Percentiles rank a stretch among this genome's conserved stretches.
phyloP scores from a whole-genome alignment of 1,140 invertebrate genomes.

The Drosophila pectinifera region DNA sequence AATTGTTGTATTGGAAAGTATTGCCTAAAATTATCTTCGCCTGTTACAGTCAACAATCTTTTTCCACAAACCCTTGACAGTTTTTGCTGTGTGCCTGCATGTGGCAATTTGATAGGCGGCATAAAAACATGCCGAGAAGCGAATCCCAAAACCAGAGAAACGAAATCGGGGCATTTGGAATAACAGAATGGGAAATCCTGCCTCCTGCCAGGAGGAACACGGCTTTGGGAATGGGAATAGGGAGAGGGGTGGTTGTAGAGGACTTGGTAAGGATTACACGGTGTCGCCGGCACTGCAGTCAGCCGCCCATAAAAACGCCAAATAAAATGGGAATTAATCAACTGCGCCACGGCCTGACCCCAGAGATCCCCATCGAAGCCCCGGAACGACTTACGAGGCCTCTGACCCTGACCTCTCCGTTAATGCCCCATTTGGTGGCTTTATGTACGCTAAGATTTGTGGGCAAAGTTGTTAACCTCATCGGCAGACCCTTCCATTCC shows the following conservation, averaged over 20 bases:
- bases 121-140: slow-evolving; percentile 38
- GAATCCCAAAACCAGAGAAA: slow-evolving; percentile 38
- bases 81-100: slow-evolving; percentile 11
- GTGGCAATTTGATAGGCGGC: slow-evolving; percentile 39
- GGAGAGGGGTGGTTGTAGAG: no score
- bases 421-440: no score
- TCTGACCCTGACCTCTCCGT: slow-evolving; percentile 11
- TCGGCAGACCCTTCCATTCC: slow-evolving; percentile 10
- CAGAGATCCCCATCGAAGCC: background rate
- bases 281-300: slow-evolving; percentile 29
- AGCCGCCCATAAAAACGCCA: slow-evolving; percentile 63
- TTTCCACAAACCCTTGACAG: background rate
- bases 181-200: slow-evolving; percentile 1
- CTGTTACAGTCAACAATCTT: background rate
- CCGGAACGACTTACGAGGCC: slow-evolving; percentile 37
- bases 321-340: slow-evolving; percentile 75
- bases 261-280: background rate
- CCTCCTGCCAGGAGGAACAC: background rate
- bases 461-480: slow-evolving; percentile 16
- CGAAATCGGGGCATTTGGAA: slow-evolving; percentile 35
- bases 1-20: no score
- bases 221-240: background rate
- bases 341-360: slow-evolving; percentile 40
- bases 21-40: no score
- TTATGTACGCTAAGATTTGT: slow-evolving; percentile 4